Conservation (phyloP, 2,888 invertebrate genomes). For the Caenorhabditis panamensis region DNA sequence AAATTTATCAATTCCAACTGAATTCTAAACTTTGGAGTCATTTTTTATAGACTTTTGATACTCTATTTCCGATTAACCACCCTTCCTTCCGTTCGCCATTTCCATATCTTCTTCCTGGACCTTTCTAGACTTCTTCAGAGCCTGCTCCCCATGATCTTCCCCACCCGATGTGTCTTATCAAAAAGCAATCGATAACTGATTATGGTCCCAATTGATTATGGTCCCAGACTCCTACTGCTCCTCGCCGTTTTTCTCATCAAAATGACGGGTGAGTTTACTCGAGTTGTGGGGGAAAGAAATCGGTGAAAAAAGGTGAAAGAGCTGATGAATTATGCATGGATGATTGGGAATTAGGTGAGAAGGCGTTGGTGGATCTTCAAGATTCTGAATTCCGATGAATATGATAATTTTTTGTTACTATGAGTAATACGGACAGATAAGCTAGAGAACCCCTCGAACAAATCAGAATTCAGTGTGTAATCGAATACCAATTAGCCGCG, state of each 20-base stretch:
- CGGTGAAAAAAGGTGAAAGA: neutral
- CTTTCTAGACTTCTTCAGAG: no score
- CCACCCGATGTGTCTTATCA: slow-evolving; percentile 1
- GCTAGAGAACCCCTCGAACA: neutral
- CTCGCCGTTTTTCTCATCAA: neutral
- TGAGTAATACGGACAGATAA: no score
- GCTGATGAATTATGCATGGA: neutral
- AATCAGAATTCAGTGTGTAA: slow-evolving; percentile 28
- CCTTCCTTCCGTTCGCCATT: neutral
- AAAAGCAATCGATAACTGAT: slow-evolving; percentile 1
- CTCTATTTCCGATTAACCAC: neutral
- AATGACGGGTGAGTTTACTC: slow-evolving; percentile 40
- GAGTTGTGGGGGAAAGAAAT: neutral
- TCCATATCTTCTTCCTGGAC: neutral
- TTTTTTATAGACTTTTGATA: no score
- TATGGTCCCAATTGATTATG: slow-evolving; percentile 34
- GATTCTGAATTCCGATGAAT: neutral
- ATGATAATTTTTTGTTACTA: neutral
- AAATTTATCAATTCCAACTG: neutral
- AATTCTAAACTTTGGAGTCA: neutral
- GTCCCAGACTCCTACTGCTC: slow-evolving; percentile 19
- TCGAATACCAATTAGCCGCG: slow-evolving; percentile 58
- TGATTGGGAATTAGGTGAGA: neutral
- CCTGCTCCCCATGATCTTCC: neutral
- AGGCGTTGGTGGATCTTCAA: neutral